Base-by-base conservation (phyloP, 2,113 vertebrate species). In the Apistogramma diplotaenia region DNA sequence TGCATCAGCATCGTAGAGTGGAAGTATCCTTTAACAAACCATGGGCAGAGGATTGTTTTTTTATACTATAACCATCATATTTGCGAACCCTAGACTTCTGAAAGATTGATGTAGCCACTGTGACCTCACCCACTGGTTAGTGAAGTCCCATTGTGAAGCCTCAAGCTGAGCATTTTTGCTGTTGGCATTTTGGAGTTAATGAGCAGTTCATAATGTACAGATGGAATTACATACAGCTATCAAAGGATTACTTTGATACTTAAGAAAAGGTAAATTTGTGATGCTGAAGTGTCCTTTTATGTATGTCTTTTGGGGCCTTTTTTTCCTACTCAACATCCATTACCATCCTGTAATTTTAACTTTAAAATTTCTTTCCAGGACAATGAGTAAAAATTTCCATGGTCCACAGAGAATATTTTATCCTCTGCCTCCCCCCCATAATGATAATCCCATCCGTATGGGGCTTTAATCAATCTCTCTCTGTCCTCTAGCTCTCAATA, bases 1-100 rank as follows among this genome's bases (percentile, higher is more conserved):
- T 99, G 98, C 93, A 99, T 99, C 94, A 99, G 96, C 96, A 98
- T 99, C n/a, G 98, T 99, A 5, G 98, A 99, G 94, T 99, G 98
- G 98, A 99, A 99, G 96, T 99, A 99, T 99, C 98, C 98, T 99
- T 97, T 91, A 74, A 16, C 9, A 16, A 46, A 59, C 19, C 51
- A n/a, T 33, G 15, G 16, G 31, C 4, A 21, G 4, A 55, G 40
- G 23, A 23, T 23, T 73, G 40, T 77, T 21, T 55, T n/a, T 35
- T 35, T 9, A 35, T 35, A 35, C 33, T 35, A 35, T 35, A 35
- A 35, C 33, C 8, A 35, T 8, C 33, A 31, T 31, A 31, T 33
- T 2, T 33, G 35, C 35, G 25, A 65, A 40, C 35, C 21, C 25
- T 7, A 1, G n/a, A 62, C 35, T 40, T 43, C 25, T 51, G 16